These are phyloP conservation scores for Carollia perspicillata DNA, from an alignment of 2,113 vertebrate genomes.

Conservation along the genomic window DNA sequence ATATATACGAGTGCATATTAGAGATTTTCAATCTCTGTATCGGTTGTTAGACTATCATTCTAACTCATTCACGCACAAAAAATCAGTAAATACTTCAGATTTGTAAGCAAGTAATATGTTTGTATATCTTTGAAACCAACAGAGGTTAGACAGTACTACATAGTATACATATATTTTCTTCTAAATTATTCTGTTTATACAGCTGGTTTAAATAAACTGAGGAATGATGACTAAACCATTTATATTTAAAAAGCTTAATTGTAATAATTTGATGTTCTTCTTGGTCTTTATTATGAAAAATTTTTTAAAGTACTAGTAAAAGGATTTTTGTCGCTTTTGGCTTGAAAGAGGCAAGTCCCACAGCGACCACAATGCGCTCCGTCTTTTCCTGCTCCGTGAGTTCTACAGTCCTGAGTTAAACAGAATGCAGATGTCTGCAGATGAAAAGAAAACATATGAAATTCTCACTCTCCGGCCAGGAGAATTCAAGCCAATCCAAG, in stretches of 20 bases:
- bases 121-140: not conserved
- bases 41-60: not conserved
- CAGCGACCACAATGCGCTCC: not conserved
- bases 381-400: conserved; percentile 38
- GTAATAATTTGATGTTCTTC: conserved; percentile 28
- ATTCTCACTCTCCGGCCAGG: conserved; percentile 63
- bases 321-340: conserved; percentile 56
- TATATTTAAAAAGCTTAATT: not conserved
- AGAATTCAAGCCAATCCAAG: conserved; percentile 65
- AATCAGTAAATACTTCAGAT: not conserved
- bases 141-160: not conserved
- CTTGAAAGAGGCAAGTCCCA: conserved; percentile 43
- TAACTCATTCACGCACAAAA: not conserved
- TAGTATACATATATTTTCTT: not conserved
- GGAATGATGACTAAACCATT: not conserved
- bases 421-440: conserved; percentile 70
- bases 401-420: conserved; percentile 68
- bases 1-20: not conserved
- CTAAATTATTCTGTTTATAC: not conserved
- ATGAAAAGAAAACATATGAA: conserved; percentile 74
- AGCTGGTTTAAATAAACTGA: not conserved
- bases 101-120: not conserved
- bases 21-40: not conserved
- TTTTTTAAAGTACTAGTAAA: conserved; percentile 17
- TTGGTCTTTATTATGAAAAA: conserved; percentile 13